These are phyloP conservation scores for Dicentrarchus labrax DNA, from an alignment of 2,113 vertebrate species.

Conservation along the genomic window DNA sequence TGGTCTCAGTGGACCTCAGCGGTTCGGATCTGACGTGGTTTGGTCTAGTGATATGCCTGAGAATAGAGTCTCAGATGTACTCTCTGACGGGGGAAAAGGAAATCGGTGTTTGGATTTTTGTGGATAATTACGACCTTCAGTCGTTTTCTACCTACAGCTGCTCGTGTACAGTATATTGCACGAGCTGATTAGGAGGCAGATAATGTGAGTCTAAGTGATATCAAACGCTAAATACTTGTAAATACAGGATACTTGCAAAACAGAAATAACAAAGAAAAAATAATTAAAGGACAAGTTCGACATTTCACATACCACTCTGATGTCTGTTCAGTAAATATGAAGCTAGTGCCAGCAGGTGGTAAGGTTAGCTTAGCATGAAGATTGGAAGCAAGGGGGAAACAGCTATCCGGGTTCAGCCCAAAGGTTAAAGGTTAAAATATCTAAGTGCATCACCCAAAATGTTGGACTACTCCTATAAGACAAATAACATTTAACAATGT, in stretches of 20 bases:
- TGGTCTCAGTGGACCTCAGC: slow-evolving; percentile 51
- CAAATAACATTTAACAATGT: neutral
- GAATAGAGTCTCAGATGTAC: slow-evolving; percentile 11
- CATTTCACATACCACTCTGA: neutral
- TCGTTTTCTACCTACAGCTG: slow-evolving; percentile 10
- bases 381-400: neutral
- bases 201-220: slow-evolving; percentile 1
- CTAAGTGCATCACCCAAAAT: neutral
- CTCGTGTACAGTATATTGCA: neutral
- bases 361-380: slow-evolving; percentile 19
- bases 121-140: neutral
- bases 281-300: neutral
- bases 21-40: slow-evolving; percentile 34
- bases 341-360: neutral
- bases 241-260: neutral
- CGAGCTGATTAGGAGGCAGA: neutral
- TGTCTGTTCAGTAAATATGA: neutral
- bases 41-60: slow-evolving; percentile 43
- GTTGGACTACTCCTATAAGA: neutral
- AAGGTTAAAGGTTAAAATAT: neutral
- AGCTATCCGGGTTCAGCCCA: neutral
- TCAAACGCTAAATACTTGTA: neutral
- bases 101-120: neutral
- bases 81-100: neutral
- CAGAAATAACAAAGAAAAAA: neutral